Conservation (phyloP, 2,113 vertebrate genomes). For the Maccullochella peelii region DNA sequence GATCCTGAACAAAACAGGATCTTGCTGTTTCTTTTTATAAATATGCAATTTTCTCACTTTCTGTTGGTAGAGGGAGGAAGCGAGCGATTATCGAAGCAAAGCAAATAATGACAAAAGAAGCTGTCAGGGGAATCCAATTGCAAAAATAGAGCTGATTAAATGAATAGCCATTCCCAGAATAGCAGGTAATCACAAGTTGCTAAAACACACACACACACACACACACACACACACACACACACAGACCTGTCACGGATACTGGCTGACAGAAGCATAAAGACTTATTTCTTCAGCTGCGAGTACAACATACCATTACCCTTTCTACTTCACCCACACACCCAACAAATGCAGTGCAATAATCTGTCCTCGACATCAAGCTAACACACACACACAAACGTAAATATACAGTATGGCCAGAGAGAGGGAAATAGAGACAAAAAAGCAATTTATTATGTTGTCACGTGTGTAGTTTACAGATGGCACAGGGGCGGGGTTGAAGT, state of each 20-base stretch:
- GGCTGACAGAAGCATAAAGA: constrained; percentile 58
- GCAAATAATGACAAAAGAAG: constrained; percentile 50
- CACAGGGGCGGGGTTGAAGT: not conserved
- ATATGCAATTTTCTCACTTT: constrained; percentile 53
- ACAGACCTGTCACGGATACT: constrained; percentile 16
- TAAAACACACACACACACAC: constrained; percentile 23
- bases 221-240: constrained; percentile 10
- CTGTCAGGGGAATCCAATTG: constrained; percentile 41
- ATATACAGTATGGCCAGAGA: not conserved
- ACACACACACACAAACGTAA: constrained; percentile 32
- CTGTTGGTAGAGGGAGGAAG: constrained; percentile 25
- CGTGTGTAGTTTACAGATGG: constrained; percentile 18
- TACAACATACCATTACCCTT: constrained; percentile 70
- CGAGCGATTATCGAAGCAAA: constrained; percentile 26
- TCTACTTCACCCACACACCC: constrained; percentile 55
- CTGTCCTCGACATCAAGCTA: constrained; percentile 17
- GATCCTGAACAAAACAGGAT: not conserved
- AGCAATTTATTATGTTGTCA: constrained; percentile 33
- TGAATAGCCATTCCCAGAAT: constrained; percentile 49
- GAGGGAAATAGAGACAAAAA: constrained; percentile 12
- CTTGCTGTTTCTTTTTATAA: constrained; percentile 35
- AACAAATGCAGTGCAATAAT: constrained; percentile 32
- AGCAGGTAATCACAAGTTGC: constrained; percentile 72
- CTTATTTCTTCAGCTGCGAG: constrained; percentile 48
- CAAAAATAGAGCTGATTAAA: constrained; percentile 58